phyloP scores from a whole-genome alignment of 2,888 invertebrate species.

The Blomia tropicalis region DNA sequence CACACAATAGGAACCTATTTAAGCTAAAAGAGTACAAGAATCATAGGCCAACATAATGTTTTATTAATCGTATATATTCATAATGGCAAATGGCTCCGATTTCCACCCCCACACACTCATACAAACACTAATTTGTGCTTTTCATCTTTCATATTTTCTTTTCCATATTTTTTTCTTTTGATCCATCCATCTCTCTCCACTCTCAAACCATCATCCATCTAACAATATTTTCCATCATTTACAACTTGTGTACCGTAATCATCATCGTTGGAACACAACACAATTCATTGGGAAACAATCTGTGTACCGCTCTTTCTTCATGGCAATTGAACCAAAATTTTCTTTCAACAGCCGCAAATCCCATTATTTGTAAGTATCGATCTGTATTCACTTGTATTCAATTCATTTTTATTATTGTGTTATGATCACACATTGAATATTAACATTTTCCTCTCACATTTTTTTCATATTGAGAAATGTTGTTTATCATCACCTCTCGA shows the following conservation, averaged over 20 bases:
- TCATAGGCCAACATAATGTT: neutral
- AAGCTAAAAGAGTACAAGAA: neutral
- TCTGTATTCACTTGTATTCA: neutral
- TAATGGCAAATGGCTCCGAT: too few relatives aligned
- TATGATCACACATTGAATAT: neutral
- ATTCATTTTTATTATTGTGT: neutral
- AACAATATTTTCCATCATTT: neutral
- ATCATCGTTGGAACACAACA: neutral
- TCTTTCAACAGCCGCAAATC: conserved; percentile 19
- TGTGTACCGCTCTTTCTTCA: neutral
- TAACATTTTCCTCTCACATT: too few relatives aligned
- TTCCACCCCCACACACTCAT: neutral
- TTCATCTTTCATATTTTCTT: neutral
- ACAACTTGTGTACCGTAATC: neutral
- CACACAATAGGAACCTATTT: too few relatives aligned
- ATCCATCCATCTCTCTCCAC: neutral
- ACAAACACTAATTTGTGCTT: conserved; percentile 10
- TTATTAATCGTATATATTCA: conserved; percentile 11
- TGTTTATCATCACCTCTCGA: conserved; percentile 8
- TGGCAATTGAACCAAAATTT: neutral
- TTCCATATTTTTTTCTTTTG: neutral
- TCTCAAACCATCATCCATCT: neutral
- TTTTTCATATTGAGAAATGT: too few relatives aligned
- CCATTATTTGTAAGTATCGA: conserved; percentile 24
- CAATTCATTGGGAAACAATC: neutral